A percentile compares a stretch with the other conserved stretches of the same genome.
Conservation (phyloP, 2,113 vertebrate species). For the Capreolus pygargus region DNA sequence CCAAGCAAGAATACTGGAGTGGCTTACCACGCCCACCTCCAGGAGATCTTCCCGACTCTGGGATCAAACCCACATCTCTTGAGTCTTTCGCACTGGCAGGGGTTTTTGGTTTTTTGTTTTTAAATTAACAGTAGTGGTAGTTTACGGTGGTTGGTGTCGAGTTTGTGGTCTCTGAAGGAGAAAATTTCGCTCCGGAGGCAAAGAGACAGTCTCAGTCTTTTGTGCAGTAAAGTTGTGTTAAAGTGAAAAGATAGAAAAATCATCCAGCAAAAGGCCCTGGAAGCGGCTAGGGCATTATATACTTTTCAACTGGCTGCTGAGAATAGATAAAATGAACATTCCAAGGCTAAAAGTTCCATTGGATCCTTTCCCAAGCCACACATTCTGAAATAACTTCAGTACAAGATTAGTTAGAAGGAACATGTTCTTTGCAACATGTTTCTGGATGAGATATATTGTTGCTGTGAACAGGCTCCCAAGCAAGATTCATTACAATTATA, state of each 20-base stretch:
- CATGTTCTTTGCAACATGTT: background rate
- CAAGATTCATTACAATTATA: background rate
- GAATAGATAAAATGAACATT: background rate
- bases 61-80: background rate
- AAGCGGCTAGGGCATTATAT: background rate
- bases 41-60: background rate
- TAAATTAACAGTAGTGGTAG: background rate
- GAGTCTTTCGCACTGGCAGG: background rate
- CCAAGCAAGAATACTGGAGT: background rate
- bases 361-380: background rate
- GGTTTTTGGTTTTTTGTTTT: background rate
- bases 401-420: background rate
- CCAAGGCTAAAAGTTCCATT: background rate
- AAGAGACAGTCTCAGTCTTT: background rate
- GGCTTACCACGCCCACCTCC: background rate
- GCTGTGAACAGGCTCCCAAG: background rate
- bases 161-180: background rate
- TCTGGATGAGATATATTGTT: background rate
- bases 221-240: background rate
- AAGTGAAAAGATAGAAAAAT: background rate
- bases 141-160: background rate
- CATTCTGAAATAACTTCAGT: background rate
- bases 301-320: background rate
- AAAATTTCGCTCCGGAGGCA: background rate
- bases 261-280: background rate